These are phyloP conservation scores for Chaenodraco wilsoni DNA, from an alignment of 2,797 vertebrate genomes.

Conservation along the genomic window DNA sequence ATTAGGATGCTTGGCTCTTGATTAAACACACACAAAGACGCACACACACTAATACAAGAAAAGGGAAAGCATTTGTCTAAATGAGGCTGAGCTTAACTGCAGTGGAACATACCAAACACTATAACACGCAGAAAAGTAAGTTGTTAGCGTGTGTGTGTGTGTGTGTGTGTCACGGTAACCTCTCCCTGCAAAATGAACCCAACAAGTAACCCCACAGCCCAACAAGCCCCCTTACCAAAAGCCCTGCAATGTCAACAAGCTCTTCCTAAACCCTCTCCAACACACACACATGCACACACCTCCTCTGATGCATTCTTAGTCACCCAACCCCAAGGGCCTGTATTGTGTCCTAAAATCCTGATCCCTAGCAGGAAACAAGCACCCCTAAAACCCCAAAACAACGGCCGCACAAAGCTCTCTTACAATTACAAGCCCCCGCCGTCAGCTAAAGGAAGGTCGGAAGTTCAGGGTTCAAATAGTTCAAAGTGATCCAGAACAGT, in stretches of 20 bases:
- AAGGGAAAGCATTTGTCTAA: conserved; percentile 19
- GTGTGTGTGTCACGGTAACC: conserved; percentile 14
- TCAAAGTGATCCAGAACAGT: conserved; percentile 48
- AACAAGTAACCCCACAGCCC: conserved; percentile 46
- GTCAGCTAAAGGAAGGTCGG: conserved; percentile 56
- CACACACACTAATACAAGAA: conserved; percentile 14
- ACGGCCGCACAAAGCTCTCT: conserved; percentile 63
- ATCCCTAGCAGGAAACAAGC: conserved; percentile 77
- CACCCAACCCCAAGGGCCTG: conserved; percentile 67
- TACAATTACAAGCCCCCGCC: conserved; percentile 68
- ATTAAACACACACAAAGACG: conserved; percentile 41
- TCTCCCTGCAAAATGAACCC: conserved; percentile 47
- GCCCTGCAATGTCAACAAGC: conserved; percentile 71
- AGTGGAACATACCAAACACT: conserved; percentile 1
- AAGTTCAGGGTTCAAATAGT: conserved; percentile 71
- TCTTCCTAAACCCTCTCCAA: conserved; percentile 55
- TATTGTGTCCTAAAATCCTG: conserved; percentile 75
- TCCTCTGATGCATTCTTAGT: conserved; percentile 68
- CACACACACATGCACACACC: conserved; percentile 35
- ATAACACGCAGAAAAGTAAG: conserved; percentile 13
- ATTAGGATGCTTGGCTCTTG: conserved; percentile 60
- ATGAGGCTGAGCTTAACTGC: conserved; percentile 12
- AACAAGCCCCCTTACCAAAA: conserved; percentile 57
- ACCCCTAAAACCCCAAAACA: conserved; percentile 70
- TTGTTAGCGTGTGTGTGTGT: conserved; percentile 4